Evolutionary conservation across 2,888 invertebrate species (phyloP).

Genomic region (Archips xylosteana): DNA sequence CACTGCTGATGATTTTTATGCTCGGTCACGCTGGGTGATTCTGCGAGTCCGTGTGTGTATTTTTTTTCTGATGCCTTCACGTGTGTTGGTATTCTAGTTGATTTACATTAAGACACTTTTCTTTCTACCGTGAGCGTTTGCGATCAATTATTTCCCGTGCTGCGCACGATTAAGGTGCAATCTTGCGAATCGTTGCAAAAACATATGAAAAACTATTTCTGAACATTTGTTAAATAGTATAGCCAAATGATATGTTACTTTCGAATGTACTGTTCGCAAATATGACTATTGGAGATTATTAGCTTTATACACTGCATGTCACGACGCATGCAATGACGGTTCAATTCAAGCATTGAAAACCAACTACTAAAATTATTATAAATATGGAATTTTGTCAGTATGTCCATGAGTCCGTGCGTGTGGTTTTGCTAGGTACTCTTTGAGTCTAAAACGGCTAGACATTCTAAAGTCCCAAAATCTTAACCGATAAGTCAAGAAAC

Average conservation of each 20-base stretch:
- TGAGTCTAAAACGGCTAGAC: too few relatives aligned
- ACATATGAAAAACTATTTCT: conserved; percentile 56
- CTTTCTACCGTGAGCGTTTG: conserved; percentile 60
- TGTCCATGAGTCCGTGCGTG: too few relatives aligned
- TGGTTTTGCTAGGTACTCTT: too few relatives aligned
- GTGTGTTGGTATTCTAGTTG: conserved; percentile 58
- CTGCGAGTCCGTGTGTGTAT: conserved; percentile 63
- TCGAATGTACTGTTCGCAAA: conserved; percentile 65
- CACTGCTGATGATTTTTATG: conserved; percentile 80
- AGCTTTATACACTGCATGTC: background rate
- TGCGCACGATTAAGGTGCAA: conserved; percentile 62
- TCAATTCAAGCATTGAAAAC: too few relatives aligned
- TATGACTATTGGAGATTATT: background rate
- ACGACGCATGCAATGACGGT: background rate
- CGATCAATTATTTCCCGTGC: conserved; percentile 65
- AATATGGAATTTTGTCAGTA: too few relatives aligned
- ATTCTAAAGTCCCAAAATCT: too few relatives aligned
- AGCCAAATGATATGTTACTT: conserved; percentile 78
- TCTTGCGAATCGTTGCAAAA: conserved; percentile 53
- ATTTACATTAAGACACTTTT: conserved; percentile 69
- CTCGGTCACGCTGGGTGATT: conserved; percentile 76
- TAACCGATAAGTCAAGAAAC: too few relatives aligned
- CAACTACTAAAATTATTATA: too few relatives aligned
- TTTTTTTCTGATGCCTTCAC: conserved; percentile 62
- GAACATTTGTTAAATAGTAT: conserved; percentile 62